Evolutionary conservation across 2,113 vertebrate genomes (phyloP).

Genomic region (Mus pahari): DNA sequence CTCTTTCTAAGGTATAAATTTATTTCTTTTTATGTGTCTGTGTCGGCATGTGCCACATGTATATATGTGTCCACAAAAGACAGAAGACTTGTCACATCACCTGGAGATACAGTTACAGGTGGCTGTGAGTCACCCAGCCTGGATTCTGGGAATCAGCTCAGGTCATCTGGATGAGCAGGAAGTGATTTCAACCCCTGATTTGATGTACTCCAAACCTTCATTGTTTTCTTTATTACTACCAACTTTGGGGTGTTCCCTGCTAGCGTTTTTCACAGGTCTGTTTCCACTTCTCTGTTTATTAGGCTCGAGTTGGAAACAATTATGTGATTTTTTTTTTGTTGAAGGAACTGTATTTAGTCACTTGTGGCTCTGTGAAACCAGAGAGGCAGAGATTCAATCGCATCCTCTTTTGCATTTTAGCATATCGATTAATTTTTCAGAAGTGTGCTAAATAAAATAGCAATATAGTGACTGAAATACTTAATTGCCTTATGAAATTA

Average conservation of each 20-base stretch:
- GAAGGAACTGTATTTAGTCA: constrained; percentile 62
- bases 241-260: too few species aligned
- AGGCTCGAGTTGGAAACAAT: background rate
- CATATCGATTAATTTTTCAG: constrained; percentile 69
- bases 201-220: too few species aligned
- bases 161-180: too few species aligned
- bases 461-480: constrained; percentile 77
- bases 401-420: constrained; percentile 54
- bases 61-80: background rate
- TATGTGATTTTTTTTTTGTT: background rate
- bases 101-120: background rate
- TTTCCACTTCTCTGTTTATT: background rate
- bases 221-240: background rate
- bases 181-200: too few species aligned
- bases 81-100: background rate
- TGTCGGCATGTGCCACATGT: background rate
- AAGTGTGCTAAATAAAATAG: constrained; percentile 80
- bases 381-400: background rate
- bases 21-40: background rate
- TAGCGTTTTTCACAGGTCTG: background rate
- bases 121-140: background rate
- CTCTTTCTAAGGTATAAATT: background rate
- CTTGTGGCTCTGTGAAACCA: constrained; percentile 66
- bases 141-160: background rate
- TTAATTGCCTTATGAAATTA: constrained; percentile 81